phyloP scores from a whole-genome alignment of 2,113 vertebrate genomes.

The Pelmatolapia mariae region DNA sequence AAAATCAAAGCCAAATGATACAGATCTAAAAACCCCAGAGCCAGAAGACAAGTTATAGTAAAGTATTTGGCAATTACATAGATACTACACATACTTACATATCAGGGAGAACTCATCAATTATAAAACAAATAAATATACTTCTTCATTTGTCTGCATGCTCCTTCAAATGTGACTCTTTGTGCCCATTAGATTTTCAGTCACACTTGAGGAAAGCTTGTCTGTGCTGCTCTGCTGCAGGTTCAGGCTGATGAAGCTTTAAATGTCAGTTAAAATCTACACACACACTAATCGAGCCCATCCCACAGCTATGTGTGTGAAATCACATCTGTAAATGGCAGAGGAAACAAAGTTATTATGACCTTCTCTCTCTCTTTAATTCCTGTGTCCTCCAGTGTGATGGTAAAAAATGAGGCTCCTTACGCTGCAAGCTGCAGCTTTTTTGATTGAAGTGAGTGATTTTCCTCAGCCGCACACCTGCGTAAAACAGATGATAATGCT shows the following conservation, averaged over 20 bases:
- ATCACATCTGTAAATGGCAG: constrained; percentile 7
- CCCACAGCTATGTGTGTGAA: neutral
- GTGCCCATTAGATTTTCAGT: neutral
- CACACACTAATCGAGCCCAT: constrained; percentile 2
- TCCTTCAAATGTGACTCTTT: neutral
- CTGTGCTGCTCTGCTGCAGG: neutral
- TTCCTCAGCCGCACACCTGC: constrained; percentile 83
- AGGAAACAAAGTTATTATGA: constrained; percentile 44
- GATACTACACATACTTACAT: neutral
- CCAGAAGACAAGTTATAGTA: neutral
- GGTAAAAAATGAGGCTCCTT: constrained; percentile 82
- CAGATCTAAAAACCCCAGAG: neutral
- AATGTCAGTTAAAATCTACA: neutral
- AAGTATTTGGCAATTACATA: neutral
- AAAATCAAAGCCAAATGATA: neutral
- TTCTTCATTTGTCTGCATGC: neutral
- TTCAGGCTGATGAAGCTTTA: neutral
- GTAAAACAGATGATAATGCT: constrained; percentile 91
- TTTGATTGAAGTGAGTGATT: constrained; percentile 94
- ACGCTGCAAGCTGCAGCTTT: constrained; percentile 73
- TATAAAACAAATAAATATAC: neutral
- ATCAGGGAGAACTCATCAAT: neutral
- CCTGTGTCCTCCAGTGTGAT: constrained; percentile 74
- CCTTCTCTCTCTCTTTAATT: constrained; percentile 63
- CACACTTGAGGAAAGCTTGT: neutral